Evolutionary conservation across 2,113 vertebrate species (phyloP).

Genomic region (Callorhinus ursinus): DNA sequence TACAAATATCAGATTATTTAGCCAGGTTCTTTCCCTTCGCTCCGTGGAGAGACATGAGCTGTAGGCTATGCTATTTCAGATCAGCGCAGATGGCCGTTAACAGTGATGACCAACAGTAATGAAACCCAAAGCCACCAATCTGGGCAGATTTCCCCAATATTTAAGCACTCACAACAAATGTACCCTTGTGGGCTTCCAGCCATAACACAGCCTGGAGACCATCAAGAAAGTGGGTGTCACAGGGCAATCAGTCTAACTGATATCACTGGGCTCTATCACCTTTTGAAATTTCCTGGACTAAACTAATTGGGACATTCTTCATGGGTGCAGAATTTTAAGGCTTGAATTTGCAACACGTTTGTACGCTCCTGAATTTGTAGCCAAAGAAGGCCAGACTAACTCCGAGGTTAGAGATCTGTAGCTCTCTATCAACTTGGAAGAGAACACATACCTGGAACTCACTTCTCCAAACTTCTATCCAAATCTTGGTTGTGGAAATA

Average conservation of each 20-base stretch:
- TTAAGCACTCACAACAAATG: fast-evolving
- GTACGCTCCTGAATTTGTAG: fast-evolving
- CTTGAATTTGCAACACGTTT: not conserved
- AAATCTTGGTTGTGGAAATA: not conserved
- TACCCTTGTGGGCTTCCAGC: not conserved
- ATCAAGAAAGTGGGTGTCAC: fast-evolving
- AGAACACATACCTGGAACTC: fast-evolving
- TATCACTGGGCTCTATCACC: not conserved
- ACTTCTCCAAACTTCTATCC: not conserved
- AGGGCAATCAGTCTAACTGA: fast-evolving
- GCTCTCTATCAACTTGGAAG: no score
- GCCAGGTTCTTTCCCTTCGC: not conserved
- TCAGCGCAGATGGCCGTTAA: fast-evolving
- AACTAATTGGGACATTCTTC: not conserved
- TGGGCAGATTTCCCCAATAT: not conserved
- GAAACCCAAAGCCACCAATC: not conserved
- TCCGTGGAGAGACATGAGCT: not conserved
- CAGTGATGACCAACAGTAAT: fast-evolving
- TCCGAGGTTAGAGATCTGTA: no score
- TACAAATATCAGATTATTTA: not conserved
- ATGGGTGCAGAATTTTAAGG: fast-evolving
- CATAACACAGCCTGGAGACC: fast-evolving
- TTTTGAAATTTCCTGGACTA: not conserved
- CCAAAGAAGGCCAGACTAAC: fast-evolving
- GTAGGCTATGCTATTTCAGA: fast-evolving